A percentile compares a stretch with the other conserved stretches of the same genome.
Evolutionary conservation across 2,888 invertebrate genomes (phyloP).

Genomic region (Willowsia nigromaculata): DNA sequence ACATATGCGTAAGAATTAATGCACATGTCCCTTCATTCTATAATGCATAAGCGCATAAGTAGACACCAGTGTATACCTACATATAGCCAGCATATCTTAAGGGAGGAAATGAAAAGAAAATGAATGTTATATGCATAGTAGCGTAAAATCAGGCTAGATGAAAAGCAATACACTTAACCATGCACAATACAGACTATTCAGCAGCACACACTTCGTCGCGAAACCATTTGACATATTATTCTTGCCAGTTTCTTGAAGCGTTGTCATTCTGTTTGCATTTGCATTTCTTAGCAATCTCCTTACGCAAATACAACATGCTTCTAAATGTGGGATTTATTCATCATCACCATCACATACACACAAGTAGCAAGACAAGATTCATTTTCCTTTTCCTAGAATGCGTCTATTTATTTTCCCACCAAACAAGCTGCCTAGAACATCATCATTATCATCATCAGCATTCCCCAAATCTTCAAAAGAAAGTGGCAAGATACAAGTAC

Average conservation of each 20-base stretch:
- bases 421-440: background rate
- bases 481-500: no score
- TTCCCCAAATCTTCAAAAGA: no score
- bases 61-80: no score
- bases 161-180: background rate
- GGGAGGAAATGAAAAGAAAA: no score
- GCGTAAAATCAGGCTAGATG: no score
- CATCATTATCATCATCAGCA: background rate
- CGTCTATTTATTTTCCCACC: slow-evolving; percentile 24
- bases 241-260: background rate
- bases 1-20: no score
- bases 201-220: no score
- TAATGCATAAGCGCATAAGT: no score
- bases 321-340: background rate
- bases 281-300: background rate
- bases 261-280: background rate
- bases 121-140: no score
- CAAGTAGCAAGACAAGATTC: background rate
- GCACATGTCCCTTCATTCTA: no score
- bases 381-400: slow-evolving; percentile 3
- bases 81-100: no score
- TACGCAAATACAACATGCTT: background rate
- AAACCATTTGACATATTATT: background rate
- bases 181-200: background rate
- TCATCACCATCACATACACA: background rate